Evolutionary conservation across 2,113 vertebrate genomes (phyloP), one percentile per base, ranked within the genome.

Genomic region (Pachyramphus minor): DNA sequence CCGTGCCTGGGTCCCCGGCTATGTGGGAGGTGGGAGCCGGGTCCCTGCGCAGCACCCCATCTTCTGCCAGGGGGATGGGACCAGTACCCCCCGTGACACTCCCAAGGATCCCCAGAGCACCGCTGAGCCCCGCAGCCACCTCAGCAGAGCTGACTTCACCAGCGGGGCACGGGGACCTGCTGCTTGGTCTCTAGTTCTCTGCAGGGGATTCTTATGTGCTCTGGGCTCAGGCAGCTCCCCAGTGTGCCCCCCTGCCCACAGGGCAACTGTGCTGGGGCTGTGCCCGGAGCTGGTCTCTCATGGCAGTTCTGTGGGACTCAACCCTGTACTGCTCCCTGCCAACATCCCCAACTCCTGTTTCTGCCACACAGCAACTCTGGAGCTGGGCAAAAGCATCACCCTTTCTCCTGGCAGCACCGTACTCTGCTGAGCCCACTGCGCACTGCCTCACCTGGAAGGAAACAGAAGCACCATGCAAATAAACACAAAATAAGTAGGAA

Each of bases 251-350:
- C 6, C 19, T 53, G 58, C 55, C 45, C 30, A 11, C 44, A 21
- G 59, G 5, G 14, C 37, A 33, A 3, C 5, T 2, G 9, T 12
- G 66, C 14, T 37, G 27, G 71, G 31, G 42, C 33, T 0, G 0
- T 83, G 56, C 41, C 18, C 30, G 20, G 31, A 19, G 47, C 68
- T 47, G 15, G 8, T 37, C 23, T 52, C 25, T 23, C 6, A 2
- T 5, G 18, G 64, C 52, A 33, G 69, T 27, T 58, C 45, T 3
- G 7, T 11, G 5, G 10, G 27, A 47, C n/a, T 44, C 52, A 45
- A n/a, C 25, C 39, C 56, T 21, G 9, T 60, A 53, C 27, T 66
- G 24, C 47, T 53, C n/a, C 30, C 13, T 11, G 16, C 14, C 11
- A 11, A 15, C 30, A 76, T 33, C 25, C 33, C 45, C 37, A 20